Evolutionary conservation across 2,797 vertebrate genomes (phyloP).

Genomic region (Myotis planiceps): DNA sequence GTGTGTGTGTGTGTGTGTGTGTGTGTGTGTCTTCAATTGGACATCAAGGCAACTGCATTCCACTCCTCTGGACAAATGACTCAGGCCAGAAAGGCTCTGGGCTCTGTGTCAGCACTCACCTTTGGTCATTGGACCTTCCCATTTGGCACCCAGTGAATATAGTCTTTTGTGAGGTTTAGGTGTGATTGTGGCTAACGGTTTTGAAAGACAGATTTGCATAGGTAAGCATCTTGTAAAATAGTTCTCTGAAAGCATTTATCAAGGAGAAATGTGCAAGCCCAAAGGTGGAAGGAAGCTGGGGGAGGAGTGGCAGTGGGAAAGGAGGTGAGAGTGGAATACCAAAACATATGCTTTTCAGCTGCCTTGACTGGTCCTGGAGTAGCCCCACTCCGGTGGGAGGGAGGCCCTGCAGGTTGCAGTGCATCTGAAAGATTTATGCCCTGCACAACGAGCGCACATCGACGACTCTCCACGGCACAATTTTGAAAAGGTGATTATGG

Average conservation of each 20-base stretch:
- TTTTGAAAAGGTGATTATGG: conserved; percentile 91
- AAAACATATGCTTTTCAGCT: conserved; percentile 93
- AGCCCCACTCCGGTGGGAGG: conserved; percentile 82
- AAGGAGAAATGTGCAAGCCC: conserved; percentile 86
- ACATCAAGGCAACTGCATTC: not conserved
- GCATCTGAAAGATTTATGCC: conserved; percentile 92
- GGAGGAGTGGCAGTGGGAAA: conserved; percentile 71
- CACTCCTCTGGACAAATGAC: not conserved
- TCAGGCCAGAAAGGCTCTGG: conserved; percentile 53
- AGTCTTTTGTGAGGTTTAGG: conserved; percentile 78
- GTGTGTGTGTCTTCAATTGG: not conserved
- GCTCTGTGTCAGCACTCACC: conserved; percentile 69
- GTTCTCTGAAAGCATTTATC: conserved; percentile 90
- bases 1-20: not conserved
- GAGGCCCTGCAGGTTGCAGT: conserved; percentile 87
- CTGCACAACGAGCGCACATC: conserved; percentile 75
- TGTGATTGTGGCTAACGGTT: conserved; percentile 75
- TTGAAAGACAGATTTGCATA: conserved; percentile 88
- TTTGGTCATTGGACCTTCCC: conserved; percentile 54
- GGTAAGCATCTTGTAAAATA: conserved; percentile 86
- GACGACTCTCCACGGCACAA: conserved; percentile 85
- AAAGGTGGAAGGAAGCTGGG: conserved; percentile 69
- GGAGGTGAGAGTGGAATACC: conserved; percentile 78
- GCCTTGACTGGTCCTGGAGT: conserved; percentile 75
- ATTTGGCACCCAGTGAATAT: conserved; percentile 51